Evolutionary conservation across 2,888 invertebrate genomes (phyloP).

Genomic region (Ferdinandea cuprea): DNA sequence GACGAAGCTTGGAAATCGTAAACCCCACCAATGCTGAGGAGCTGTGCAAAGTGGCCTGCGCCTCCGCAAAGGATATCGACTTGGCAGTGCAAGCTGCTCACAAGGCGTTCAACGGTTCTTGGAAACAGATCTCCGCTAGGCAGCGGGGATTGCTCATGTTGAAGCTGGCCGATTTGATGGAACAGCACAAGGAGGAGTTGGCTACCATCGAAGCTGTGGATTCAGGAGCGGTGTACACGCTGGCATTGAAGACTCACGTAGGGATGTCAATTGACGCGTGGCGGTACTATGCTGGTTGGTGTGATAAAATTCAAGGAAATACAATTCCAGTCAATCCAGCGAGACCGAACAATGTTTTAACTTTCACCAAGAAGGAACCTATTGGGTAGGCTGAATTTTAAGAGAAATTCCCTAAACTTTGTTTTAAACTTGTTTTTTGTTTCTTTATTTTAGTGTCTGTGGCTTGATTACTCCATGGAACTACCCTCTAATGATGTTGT

Average conservation of each 20-base stretch:
- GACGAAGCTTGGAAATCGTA: slow-evolving; percentile 86
- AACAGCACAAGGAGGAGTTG: slow-evolving; percentile 95
- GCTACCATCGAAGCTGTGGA: slow-evolving; percentile 97
- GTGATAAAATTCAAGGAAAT: slow-evolving; percentile 96
- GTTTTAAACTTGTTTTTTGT: neutral
- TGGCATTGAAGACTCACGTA: slow-evolving; percentile 97
- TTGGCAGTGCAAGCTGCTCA: slow-evolving; percentile 94
- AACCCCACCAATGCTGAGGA: slow-evolving; percentile 94
- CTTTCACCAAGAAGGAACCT: slow-evolving; percentile 94
- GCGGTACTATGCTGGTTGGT: slow-evolving; percentile 98
- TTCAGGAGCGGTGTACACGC: slow-evolving; percentile 97
- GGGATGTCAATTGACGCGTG: slow-evolving; percentile 99
- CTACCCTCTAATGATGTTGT: slow-evolving; percentile 99
- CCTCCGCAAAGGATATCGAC: slow-evolving; percentile 91
- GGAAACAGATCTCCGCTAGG: slow-evolving; percentile 96
- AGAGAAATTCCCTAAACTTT: no score
- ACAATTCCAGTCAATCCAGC: slow-evolving; percentile 97
- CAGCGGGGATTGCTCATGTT: slow-evolving; percentile 93
- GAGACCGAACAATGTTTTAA: slow-evolving; percentile 94
- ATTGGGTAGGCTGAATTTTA: slow-evolving; percentile 87
- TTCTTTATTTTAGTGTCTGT: slow-evolving; percentile 91
- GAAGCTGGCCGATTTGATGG: slow-evolving; percentile 97
- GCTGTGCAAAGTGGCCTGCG: slow-evolving; percentile 90
- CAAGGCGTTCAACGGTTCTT: slow-evolving; percentile 94
- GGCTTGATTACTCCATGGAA: slow-evolving; percentile 98